These are phyloP conservation scores for Haliaeetus leucogaster DNA, from an alignment of 2,113 vertebrate genomes.

Conservation along the genomic window DNA sequence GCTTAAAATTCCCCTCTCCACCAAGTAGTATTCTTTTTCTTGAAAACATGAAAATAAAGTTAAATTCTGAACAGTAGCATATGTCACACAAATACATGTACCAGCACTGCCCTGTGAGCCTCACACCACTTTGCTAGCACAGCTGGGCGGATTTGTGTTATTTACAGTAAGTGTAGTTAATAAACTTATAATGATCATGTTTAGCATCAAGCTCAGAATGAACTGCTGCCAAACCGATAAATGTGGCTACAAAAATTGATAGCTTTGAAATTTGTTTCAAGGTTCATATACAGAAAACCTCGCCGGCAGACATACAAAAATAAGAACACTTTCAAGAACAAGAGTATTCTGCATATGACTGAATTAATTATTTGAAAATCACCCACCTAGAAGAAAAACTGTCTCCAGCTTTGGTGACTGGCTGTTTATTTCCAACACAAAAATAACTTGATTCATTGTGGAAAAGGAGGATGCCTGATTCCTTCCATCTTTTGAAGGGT, in stretches of 20 bases:
- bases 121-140: neutral
- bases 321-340: neutral
- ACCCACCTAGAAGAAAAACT: neutral
- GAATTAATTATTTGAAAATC: neutral
- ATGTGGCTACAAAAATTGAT: neutral
- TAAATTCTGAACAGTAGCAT: neutral
- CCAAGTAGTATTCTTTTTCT: neutral
- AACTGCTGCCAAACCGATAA: slow-evolving; percentile 35
- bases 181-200: slow-evolving; percentile 35
- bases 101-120: neutral
- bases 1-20: neutral
- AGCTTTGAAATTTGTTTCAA: slow-evolving; percentile 24
- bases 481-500: neutral
- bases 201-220: slow-evolving; percentile 26
- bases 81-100: neutral
- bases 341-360: neutral
- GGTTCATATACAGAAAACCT: neutral
- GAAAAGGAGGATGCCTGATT: neutral
- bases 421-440: neutral
- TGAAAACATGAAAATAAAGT: neutral
- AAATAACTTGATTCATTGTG: neutral
- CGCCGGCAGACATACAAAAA: neutral
- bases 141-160: neutral
- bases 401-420: neutral
- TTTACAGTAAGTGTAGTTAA: neutral